These are phyloP conservation scores for Streptopelia turtur DNA, from an alignment of 2,797 vertebrate genomes.

Conservation along the genomic window DNA sequence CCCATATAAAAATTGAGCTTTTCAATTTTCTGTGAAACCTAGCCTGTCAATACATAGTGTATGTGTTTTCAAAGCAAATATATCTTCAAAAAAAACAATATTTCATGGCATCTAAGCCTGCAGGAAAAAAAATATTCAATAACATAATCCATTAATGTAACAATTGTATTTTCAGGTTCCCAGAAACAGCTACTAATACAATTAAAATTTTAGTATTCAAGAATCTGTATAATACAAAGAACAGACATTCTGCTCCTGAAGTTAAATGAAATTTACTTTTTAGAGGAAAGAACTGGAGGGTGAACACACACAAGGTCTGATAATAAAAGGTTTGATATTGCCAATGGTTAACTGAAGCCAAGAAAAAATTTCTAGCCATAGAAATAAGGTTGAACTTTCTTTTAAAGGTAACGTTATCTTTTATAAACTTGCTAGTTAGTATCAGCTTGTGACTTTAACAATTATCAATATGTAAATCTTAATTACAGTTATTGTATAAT, in stretches of 20 bases:
- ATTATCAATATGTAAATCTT: not conserved
- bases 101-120: not conserved
- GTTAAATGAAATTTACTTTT: not conserved
- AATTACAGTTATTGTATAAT: not conserved
- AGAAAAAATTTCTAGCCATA: not conserved
- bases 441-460: not conserved
- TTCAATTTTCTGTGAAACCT: not conserved
- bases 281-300: accelerated
- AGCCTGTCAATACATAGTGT: not conserved
- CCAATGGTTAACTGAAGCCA: not conserved
- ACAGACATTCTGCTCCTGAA: not conserved
- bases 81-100: not conserved
- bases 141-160: not conserved
- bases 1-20: not conserved
- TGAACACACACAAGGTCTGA: not conserved
- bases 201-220: not conserved
- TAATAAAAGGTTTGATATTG: not conserved
- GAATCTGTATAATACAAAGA: not conserved
- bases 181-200: not conserved
- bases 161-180: not conserved
- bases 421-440: not conserved
- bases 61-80: not conserved
- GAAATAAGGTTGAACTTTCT: not conserved
- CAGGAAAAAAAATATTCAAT: not conserved
- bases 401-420: not conserved